These are phyloP conservation scores for Pipa parva DNA, from an alignment of 2,113 vertebrate species.

Conservation along the genomic window DNA sequence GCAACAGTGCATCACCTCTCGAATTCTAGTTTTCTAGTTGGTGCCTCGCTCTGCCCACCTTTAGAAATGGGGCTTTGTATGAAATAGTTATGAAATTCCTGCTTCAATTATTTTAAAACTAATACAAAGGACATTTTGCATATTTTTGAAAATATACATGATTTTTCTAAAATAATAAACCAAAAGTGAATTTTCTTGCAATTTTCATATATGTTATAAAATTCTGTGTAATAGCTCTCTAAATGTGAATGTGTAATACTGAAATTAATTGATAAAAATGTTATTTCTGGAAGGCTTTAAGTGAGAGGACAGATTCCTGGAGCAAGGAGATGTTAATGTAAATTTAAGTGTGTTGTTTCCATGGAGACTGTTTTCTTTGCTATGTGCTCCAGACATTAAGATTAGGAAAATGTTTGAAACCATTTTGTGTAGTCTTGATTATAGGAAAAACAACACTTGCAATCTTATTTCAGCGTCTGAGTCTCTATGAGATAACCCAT, in stretches of 20 bases:
- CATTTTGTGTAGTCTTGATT: constrained; percentile 29
- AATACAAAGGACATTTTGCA: too few species aligned
- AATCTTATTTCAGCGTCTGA: not conserved
- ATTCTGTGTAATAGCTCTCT: constrained; percentile 1
- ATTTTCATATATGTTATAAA: not conserved
- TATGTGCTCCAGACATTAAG: constrained; percentile 11
- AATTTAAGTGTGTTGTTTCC: constrained; percentile 33
- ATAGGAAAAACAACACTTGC: not conserved
- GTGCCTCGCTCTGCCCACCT: too few species aligned
- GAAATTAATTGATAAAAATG: constrained; percentile 33
- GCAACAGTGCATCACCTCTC: too few species aligned
- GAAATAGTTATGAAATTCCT: too few species aligned
- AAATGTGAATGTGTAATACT: constrained; percentile 15
- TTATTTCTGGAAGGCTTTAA: constrained; percentile 30
- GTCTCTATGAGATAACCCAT: not conserved
- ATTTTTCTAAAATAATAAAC: not conserved
- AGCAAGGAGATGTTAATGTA: constrained; percentile 22
- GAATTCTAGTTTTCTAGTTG: too few species aligned
- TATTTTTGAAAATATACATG: too few species aligned
- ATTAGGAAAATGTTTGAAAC: constrained; percentile 26
- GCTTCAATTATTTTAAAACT: too few species aligned
- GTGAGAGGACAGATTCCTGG: constrained; percentile 27
- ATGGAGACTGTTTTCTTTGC: constrained; percentile 26
- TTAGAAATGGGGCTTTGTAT: too few species aligned
- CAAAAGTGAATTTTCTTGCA: not conserved